These are phyloP conservation scores for Toxonevra muliebris DNA, from an alignment of 2,888 invertebrate species.

Conservation along the genomic window DNA sequence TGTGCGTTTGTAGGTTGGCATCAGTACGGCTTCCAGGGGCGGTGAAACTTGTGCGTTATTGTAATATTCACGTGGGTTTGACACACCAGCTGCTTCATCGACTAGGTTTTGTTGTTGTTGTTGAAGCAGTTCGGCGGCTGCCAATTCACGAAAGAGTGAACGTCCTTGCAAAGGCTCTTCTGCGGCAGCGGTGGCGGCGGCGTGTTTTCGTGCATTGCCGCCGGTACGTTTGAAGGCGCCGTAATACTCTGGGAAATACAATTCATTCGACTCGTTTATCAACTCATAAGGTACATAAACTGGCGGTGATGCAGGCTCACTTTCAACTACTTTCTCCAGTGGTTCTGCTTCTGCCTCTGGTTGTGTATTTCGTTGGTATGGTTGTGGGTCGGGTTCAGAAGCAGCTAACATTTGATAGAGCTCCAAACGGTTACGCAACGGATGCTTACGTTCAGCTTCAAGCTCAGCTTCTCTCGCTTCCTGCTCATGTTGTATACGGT, in stretches of 20 bases:
- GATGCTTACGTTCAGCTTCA: constrained; percentile 49
- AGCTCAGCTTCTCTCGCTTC: constrained; percentile 45
- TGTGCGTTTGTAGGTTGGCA: constrained; percentile 39
- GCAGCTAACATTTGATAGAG: constrained; percentile 60
- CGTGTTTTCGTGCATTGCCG: constrained; percentile 31
- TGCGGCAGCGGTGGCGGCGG: neutral
- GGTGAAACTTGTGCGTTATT: constrained; percentile 32
- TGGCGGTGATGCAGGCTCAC: constrained; percentile 43
- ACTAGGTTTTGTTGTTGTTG: constrained; percentile 27
- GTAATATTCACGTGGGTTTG: constrained; percentile 29
- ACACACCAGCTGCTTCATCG: constrained; percentile 31
- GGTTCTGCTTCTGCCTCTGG: constrained; percentile 32
- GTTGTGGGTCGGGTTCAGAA: constrained; percentile 61
- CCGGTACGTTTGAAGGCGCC: constrained; percentile 51
- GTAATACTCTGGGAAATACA: constrained; percentile 55
- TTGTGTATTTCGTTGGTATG: constrained; percentile 51
- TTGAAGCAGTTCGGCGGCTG: constrained; percentile 48
- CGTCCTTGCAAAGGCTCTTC: constrained; percentile 27
- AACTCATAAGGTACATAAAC: constrained; percentile 49
- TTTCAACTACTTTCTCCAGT: constrained; percentile 46
- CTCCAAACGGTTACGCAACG: constrained; percentile 56
- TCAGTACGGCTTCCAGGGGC: constrained; percentile 23
- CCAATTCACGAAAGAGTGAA: constrained; percentile 57
- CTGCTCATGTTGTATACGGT: constrained; percentile 50
- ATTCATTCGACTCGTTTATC: constrained; percentile 52